Percentiles rank a stretch among this genome's conserved stretches.
Evolutionary conservation across 2,113 vertebrate genomes (phyloP).

Genomic region (Pionites leucogaster): DNA sequence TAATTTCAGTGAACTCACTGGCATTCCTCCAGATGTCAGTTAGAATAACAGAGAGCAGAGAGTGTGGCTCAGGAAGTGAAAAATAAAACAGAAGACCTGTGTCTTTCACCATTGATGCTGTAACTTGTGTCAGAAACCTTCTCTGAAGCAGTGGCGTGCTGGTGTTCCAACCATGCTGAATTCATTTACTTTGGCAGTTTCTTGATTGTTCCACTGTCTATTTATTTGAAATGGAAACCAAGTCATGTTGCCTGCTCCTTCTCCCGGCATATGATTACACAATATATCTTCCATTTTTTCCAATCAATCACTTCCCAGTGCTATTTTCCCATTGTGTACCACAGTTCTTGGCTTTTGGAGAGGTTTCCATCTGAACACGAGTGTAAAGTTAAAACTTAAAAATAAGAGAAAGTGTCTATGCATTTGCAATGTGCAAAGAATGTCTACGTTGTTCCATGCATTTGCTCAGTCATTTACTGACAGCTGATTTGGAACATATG

Average conservation of each 20-base stretch:
- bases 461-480: neutral
- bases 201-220: conserved; percentile 74
- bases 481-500: conserved; percentile 28
- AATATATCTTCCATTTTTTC: conserved; percentile 55
- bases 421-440: conserved; percentile 25
- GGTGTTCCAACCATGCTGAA: conserved; percentile 80
- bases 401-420: neutral
- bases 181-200: conserved; percentile 80
- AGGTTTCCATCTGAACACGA: conserved; percentile 10
- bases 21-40: conserved; percentile 5
- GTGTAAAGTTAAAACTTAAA: neutral
- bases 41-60: conserved; percentile 43
- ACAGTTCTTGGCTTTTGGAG: conserved; percentile 6
- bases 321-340: conserved; percentile 32
- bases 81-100: conserved; percentile 71
- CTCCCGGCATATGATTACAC: conserved; percentile 33
- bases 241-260: conserved; percentile 66
- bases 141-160: conserved; percentile 56
- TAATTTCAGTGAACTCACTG: conserved; percentile 26
- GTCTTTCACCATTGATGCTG: conserved; percentile 50
- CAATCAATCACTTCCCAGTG: conserved; percentile 70
- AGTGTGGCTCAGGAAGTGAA: conserved; percentile 60
- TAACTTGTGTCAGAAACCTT: conserved; percentile 44
- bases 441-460: neutral
- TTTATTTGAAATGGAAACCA: conserved; percentile 83